Base-by-base conservation (phyloP, 30 jellyfish, hydroid and myxozoan genomes). In the Aurelia sp. region DNA sequence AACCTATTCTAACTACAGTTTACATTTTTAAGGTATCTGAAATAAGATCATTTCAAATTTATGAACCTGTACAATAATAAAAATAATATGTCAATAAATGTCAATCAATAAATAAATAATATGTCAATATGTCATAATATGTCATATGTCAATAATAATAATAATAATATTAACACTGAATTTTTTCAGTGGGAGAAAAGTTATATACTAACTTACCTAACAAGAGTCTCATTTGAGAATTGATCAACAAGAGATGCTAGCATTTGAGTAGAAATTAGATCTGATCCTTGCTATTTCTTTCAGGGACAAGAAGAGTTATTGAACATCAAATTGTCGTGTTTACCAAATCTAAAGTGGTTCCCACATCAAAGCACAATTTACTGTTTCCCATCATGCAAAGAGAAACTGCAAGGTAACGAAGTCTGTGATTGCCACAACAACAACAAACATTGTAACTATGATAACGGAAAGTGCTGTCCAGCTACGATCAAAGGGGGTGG, bases 391-490 rank as follows among this genome's bases (percentile, higher is more conserved):
- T 79, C 86, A 18, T 94, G 99, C 82, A 60, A 44, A 4, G 38
- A 63, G 21, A 19, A 60, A 8, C 22, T 21, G 4, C 8, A 58
- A 11, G 92, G 89, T 38, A 97, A 94, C 78, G 89, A 84, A 44
- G 19, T 89, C 62, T 94, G 99, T 76, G 97, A 94, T 66, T 94
- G 99, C 67, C 63, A 17, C 24, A 82, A 88, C 79, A 94, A 94
- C 87, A 94, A 78, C 84, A 70, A 66, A 55, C 97, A 85, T 57
- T 94, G 99, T 53, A 76, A 69, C 82, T 89, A 82, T 67, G 99
- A 94, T 81, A 78, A 87, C 60, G 99, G 99, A 12, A 97, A 89
- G 67, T 94, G 99, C 79, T 94, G 99, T 55, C 65, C 60, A 51
- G 31, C 40, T 59, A 62, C 80, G 47, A 63, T 61, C 33, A 78